Conservation (phyloP, 2,113 vertebrate species). For the Perognathus longimembris region DNA sequence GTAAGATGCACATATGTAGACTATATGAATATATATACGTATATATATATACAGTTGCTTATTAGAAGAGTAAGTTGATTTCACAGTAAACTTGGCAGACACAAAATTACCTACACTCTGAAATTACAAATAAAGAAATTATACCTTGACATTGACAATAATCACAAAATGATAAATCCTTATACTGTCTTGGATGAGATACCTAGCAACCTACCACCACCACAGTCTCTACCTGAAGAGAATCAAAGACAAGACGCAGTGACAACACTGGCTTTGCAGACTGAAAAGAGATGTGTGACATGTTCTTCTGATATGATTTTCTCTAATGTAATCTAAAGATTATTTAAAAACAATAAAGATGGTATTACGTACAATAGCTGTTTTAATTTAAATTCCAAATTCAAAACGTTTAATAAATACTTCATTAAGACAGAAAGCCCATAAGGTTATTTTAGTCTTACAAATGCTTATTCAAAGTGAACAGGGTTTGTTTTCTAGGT, state of each 20-base stretch:
- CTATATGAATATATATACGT: background rate
- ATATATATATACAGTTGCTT: background rate
- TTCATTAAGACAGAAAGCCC: background rate
- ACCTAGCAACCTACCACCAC: background rate
- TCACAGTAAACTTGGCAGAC: slow-evolving; percentile 74
- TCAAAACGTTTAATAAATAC: background rate
- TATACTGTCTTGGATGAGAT: background rate
- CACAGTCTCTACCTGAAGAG: no score
- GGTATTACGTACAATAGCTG: background rate
- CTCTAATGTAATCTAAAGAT: background rate
- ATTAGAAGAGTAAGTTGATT: slow-evolving; percentile 58
- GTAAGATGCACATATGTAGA: background rate
- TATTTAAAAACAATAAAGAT: slow-evolving; percentile 14
- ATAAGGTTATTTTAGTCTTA: slow-evolving; percentile 29
- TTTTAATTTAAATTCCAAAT: background rate
- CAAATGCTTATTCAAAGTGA: slow-evolving; percentile 20
- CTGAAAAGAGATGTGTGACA: background rate
- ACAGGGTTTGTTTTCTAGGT: slow-evolving; percentile 21
- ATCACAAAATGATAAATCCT: background rate
- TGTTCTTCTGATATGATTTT: slow-evolving; percentile 16
- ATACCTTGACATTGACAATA: background rate
- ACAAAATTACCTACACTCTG: slow-evolving; percentile 69
- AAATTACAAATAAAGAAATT: slow-evolving; percentile 8
- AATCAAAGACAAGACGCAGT: no score
- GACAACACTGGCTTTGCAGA: background rate